phyloP scores from a whole-genome alignment of 2,888 invertebrate species.

The Synanthedon tipuliformis region DNA sequence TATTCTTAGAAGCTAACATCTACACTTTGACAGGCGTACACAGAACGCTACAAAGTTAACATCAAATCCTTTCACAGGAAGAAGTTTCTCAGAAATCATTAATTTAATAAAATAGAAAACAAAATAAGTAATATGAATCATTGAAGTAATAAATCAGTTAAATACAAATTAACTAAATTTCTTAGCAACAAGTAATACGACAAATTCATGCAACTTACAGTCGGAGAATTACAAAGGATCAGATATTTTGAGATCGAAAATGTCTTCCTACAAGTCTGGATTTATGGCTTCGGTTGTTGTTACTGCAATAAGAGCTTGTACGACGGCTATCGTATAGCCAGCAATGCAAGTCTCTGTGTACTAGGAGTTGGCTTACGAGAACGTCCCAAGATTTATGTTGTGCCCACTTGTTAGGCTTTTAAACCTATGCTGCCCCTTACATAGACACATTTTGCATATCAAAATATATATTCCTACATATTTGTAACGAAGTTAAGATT shows the following conservation, averaged over 20 bases:
- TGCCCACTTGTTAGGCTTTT: slow-evolving; percentile 19
- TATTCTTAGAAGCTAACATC: no score
- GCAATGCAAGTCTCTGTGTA: slow-evolving; percentile 16
- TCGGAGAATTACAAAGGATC: slow-evolving; percentile 43
- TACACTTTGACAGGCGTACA: no score
- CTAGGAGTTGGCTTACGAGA: slow-evolving; percentile 27
- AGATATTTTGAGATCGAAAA: slow-evolving; percentile 53
- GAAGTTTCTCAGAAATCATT: no score
- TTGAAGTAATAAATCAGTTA: neutral
- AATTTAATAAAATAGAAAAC: no score
- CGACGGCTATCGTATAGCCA: slow-evolving; percentile 51
- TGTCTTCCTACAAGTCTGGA: slow-evolving; percentile 45
- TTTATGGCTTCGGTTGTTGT: slow-evolving; percentile 46
- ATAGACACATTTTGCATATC: no score
- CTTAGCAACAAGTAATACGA: neutral
- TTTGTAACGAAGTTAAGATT: no score
- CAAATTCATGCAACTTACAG: slow-evolving; percentile 6
- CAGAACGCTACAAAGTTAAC: no score
- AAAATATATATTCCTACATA: no score
- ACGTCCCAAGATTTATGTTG: slow-evolving; percentile 31
- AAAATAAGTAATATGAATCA: no score
- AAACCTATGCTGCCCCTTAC: neutral
- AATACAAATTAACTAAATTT: neutral
- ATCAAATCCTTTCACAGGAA: no score
- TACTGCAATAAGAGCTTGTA: slow-evolving; percentile 47